Percentiles rank a stretch among this genome's conserved stretches.
These are phyloP conservation scores for Dissostichus mawsoni DNA, from an alignment of 2,113 vertebrate species.

Conservation along the genomic window DNA sequence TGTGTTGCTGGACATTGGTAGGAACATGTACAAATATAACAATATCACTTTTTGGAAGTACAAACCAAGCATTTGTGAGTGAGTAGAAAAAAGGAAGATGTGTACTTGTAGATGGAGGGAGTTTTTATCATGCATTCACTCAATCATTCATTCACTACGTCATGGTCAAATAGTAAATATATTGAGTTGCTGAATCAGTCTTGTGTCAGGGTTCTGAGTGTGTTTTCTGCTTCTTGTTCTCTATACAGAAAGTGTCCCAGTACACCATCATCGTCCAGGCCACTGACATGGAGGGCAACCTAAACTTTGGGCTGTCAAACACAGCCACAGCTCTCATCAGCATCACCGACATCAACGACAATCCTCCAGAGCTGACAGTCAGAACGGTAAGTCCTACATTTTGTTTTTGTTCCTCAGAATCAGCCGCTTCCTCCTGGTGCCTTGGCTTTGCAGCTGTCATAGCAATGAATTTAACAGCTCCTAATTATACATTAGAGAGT, in stretches of 20 bases:
- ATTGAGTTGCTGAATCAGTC: neutral
- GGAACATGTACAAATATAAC: too few species aligned
- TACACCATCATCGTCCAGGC: conserved; percentile 96
- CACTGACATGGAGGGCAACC: conserved; percentile 97
- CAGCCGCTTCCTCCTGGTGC: neutral
- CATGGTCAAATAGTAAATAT: conserved; percentile 1
- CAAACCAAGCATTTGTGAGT: too few species aligned
- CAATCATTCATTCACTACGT: neutral
- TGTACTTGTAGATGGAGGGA: neutral
- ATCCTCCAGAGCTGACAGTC: conserved; percentile 92
- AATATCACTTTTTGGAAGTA: too few species aligned
- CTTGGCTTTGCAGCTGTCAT: neutral
- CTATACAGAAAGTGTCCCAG: conserved; percentile 94
- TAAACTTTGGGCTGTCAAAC: conserved; percentile 97
- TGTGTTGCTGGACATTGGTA: too few species aligned
- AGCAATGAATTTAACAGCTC: neutral
- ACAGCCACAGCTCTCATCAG: conserved; percentile 95
- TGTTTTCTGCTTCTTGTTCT: conserved; percentile 29
- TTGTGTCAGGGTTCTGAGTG: neutral
- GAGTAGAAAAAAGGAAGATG: neutral
- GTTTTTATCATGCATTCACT: neutral
- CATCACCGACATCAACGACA: conserved; percentile 96
- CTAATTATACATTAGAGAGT: neutral
- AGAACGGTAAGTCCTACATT: conserved; percentile 88
- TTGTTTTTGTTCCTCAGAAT: neutral